Percentiles rank a stretch among this genome's conserved stretches.
These are phyloP conservation scores for Archips xylosteana DNA, from an alignment of 2,888 invertebrate genomes.

Conservation along the genomic window DNA sequence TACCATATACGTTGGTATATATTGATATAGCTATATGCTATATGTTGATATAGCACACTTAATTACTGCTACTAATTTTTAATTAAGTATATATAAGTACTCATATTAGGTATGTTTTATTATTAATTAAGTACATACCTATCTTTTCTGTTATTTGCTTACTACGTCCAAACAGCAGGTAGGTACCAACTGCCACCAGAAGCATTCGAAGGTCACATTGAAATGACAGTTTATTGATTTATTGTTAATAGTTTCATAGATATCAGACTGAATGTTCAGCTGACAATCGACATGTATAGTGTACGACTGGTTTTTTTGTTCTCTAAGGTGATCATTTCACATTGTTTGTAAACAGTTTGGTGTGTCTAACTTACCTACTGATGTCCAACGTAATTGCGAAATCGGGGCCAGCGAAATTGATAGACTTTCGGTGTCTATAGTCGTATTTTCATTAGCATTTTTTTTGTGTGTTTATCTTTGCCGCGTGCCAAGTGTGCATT, in stretches of 20 bases:
- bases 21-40: too few relatives aligned
- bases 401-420: conserved; percentile 75
- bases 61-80: background rate
- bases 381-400: conserved; percentile 56
- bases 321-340: conserved; percentile 46
- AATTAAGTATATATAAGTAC: background rate
- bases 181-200: background rate
- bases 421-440: conserved; percentile 68
- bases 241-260: conserved; percentile 13
- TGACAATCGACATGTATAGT: conserved; percentile 24
- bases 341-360: conserved; percentile 57
- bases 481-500: conserved; percentile 22
- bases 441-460: conserved; percentile 54
- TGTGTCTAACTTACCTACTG: conserved; percentile 37
- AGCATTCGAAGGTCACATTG: conserved; percentile 27
- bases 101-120: background rate
- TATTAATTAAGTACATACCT: background rate
- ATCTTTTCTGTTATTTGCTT: background rate
- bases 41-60: background rate
- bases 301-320: conserved; percentile 46
- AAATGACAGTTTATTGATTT: conserved; percentile 38
- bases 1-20: too few relatives aligned
- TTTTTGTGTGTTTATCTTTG: conserved; percentile 43
- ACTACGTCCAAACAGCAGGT: background rate
- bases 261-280: conserved; percentile 22